A percentile compares a stretch with the other conserved stretches of the same genome.
Conservation (phyloP, 2,888 invertebrate genomes). For the Drosophila sordidapex region DNA sequence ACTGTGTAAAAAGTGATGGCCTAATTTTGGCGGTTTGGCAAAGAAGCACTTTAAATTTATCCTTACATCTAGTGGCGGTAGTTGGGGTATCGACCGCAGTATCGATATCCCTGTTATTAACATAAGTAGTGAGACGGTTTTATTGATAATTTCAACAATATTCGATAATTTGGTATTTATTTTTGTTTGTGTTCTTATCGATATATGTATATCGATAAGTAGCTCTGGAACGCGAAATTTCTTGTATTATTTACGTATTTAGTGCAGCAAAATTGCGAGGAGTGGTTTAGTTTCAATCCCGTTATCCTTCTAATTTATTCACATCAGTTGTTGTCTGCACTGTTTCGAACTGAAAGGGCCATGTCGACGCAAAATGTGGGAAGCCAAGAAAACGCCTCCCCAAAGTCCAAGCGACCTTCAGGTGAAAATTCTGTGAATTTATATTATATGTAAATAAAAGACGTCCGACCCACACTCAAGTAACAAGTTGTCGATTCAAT, state of each 20-base stretch:
- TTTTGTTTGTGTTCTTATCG: slow-evolving; percentile 26
- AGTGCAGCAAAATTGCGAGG: slow-evolving; percentile 34
- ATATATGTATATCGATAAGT: slow-evolving; percentile 43
- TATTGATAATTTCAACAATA: too few relatives aligned
- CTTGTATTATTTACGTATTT: slow-evolving; percentile 72
- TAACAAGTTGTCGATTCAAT: slow-evolving; percentile 57
- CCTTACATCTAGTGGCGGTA: too few relatives aligned
- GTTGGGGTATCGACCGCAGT: too few relatives aligned
- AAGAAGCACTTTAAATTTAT: too few relatives aligned
- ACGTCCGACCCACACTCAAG: slow-evolving; percentile 14
- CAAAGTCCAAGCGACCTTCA: slow-evolving; percentile 87
- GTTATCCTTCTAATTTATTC: slow-evolving; percentile 17
- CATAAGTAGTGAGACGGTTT: too few relatives aligned
- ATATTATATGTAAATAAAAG: slow-evolving; percentile 11
- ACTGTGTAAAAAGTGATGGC: too few relatives aligned
- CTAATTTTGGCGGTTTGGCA: too few relatives aligned
- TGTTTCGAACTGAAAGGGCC: slow-evolving; percentile 11
- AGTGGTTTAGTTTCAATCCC: slow-evolving; percentile 18
- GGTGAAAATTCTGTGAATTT: slow-evolving; percentile 83
- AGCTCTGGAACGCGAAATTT: slow-evolving; percentile 52
- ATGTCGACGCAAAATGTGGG: slow-evolving; percentile 83
- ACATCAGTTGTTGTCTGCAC: slow-evolving; percentile 16
- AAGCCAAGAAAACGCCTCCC: slow-evolving; percentile 81
- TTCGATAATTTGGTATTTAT: neutral
- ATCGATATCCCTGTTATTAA: too few relatives aligned